These are phyloP conservation scores for Solea senegalensis DNA, from an alignment of 2,113 vertebrate species.

Conservation along the genomic window DNA sequence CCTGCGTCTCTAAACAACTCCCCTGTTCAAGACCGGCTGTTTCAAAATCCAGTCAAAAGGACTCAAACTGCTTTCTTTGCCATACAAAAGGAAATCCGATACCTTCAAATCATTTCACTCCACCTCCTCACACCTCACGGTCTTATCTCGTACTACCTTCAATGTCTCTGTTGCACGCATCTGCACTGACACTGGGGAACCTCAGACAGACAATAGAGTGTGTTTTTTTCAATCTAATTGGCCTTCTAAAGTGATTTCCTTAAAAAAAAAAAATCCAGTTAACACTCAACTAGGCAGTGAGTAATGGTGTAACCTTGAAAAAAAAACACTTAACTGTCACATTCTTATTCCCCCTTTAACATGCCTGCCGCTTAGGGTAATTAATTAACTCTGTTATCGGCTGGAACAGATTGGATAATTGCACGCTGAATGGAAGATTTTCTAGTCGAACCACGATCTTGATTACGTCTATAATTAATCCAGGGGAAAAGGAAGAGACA, in stretches of 20 bases:
- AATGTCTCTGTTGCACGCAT: not conserved
- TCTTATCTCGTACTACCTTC: not conserved
- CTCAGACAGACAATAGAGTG: not conserved
- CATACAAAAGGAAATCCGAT: not conserved
- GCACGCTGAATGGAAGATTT: conserved; percentile 53
- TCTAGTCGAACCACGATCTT: conserved; percentile 57
- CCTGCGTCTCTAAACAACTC: conserved; percentile 37
- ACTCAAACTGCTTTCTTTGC: conserved; percentile 9
- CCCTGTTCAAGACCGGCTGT: conserved; percentile 34
- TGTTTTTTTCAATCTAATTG: not conserved
- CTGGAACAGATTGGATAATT: conserved; percentile 68
- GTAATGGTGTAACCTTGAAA: conserved; percentile 50
- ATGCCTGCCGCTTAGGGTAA: conserved; percentile 43
- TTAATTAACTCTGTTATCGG: conserved; percentile 69
- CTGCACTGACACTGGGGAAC: not conserved
- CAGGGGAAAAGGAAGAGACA: conserved; percentile 30
- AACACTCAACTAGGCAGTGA: conserved; percentile 41
- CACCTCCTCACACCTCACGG: not conserved
- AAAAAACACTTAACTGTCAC: conserved; percentile 33
- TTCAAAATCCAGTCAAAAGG: not conserved
- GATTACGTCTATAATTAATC: conserved; percentile 70
- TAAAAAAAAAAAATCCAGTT: not conserved
- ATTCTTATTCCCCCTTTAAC: conserved; percentile 41
- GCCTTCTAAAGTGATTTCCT: conserved; percentile 5
- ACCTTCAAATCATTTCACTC: conserved; percentile 4